Evolutionary conservation across 2,888 invertebrate species (phyloP).

Genomic region (Tetramorium bicarinatum): DNA sequence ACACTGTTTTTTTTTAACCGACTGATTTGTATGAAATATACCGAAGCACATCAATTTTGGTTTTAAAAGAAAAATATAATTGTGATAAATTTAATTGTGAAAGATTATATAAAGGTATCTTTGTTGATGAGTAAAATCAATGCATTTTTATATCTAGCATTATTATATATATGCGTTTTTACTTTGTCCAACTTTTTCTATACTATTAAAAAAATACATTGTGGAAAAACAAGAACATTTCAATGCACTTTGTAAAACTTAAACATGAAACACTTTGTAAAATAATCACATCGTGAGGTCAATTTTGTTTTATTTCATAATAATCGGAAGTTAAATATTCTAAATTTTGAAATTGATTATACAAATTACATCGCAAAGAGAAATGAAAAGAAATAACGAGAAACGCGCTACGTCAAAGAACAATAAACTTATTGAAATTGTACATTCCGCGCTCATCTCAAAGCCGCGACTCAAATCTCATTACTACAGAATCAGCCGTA

Average conservation of each 20-base stretch:
- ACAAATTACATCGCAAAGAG: neutral
- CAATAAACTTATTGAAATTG: slow-evolving; percentile 39
- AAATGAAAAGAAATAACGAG: slow-evolving; percentile 1
- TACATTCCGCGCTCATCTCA: slow-evolving; percentile 29
- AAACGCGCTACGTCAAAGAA: slow-evolving; percentile 31
- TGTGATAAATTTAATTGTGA: too few relatives aligned
- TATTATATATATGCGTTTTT: too few relatives aligned
- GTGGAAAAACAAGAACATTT: neutral
- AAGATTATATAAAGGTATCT: too few relatives aligned
- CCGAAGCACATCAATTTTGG: too few relatives aligned
- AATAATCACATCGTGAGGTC: neutral
- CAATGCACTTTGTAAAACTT: neutral
- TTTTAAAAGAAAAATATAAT: too few relatives aligned
- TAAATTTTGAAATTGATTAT: neutral
- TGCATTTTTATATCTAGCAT: too few relatives aligned
- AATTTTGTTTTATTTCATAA: neutral
- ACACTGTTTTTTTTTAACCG: too few relatives aligned
- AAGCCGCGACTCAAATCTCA: slow-evolving; percentile 24
- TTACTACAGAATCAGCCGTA: slow-evolving; percentile 44
- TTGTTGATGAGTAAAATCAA: too few relatives aligned
- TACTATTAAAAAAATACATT: neutral
- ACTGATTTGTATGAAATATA: too few relatives aligned
- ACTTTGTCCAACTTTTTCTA: neutral
- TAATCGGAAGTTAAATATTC: neutral
- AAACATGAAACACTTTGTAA: neutral